Evolutionary conservation across 2,888 invertebrate species (phyloP), one percentile per base, ranked within the genome.

Genomic region (Drosophila borborema): DNA sequence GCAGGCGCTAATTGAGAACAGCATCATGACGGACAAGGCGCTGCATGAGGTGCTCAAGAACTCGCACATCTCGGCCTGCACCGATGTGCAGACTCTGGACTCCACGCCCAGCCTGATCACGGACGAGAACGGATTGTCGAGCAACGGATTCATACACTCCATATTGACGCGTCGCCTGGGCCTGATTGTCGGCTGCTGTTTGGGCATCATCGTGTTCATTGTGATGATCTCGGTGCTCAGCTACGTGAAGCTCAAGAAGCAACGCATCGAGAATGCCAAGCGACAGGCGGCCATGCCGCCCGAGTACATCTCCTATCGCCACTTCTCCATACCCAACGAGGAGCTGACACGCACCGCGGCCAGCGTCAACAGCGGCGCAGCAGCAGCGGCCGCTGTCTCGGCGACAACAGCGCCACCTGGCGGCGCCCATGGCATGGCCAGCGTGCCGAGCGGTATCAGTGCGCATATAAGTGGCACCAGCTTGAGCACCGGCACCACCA

Each of bases 121-220:
- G 45, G 94, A 94, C 46, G 94, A 94, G 62, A 94, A 95, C 23
- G 92, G 92, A 0, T 90, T 95, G 74, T 95, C 95, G 18, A 95
- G 95, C 87, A 95, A 96, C 28, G 95, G 95, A 31, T 95, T 96
- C 92, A 95, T 96, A 51, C 95, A 96, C 79, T 96, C 96, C 72
- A 95, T 98, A 89, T 94, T 97, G 45, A 97, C 97, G 6, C 94
- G 97, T 70, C 95, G 97, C 79, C 94, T 98, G 65, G 97, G 97
- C 38, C 95, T 98, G 78, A 97, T 97, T 84, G 96, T 98, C 64
- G 97, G 97, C 60, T 96, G 97, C 91, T 97, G 96, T 91, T 95
- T 98, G 94, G 97, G 97, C 62, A 96, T 97, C 89, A 95, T 97
- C 72, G 97, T 98, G 58, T 97, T 98, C 91, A 95, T 98, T 61